phyloP scores from a whole-genome alignment of 2,888 invertebrate species.

The Eustalomyia histrio region DNA sequence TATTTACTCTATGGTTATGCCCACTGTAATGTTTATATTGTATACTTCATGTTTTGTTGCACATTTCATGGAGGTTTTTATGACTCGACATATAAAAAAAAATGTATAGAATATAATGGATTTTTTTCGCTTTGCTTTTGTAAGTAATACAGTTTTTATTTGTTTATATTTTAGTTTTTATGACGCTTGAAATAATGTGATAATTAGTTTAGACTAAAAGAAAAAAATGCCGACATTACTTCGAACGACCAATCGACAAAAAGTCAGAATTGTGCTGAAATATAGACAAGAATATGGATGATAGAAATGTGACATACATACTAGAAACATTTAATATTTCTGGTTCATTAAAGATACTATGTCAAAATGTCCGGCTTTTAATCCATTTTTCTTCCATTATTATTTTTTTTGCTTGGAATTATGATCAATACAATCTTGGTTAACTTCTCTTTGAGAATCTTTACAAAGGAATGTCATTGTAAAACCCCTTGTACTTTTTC shows the following conservation, averaged over 20 bases:
- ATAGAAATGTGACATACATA: background rate
- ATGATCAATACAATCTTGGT: too few species aligned
- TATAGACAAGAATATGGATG: slow-evolving; percentile 17
- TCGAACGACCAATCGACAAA: background rate
- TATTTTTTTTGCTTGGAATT: too few species aligned
- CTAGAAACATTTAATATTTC: background rate
- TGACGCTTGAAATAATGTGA: slow-evolving; percentile 69
- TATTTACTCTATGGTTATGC: too few species aligned
- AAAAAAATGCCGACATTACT: slow-evolving; percentile 55
- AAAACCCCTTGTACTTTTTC: background rate
- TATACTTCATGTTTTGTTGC: slow-evolving; percentile 16
- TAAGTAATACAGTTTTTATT: slow-evolving; percentile 59
- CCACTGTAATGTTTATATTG: background rate
- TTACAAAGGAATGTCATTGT: background rate
- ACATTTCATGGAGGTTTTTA: slow-evolving; percentile 49
- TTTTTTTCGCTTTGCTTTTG: slow-evolving; percentile 19
- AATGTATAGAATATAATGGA: slow-evolving; percentile 28
- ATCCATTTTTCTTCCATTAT: too few species aligned
- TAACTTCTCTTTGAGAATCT: too few species aligned
- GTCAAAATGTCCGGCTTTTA: too few species aligned
- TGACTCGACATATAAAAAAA: slow-evolving; percentile 35
- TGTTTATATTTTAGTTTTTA: slow-evolving; percentile 67
- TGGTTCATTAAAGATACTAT: background rate
- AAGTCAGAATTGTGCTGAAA: background rate
- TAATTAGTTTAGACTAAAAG: slow-evolving; percentile 68